Percentiles rank a stretch among this genome's conserved stretches.
These are phyloP conservation scores for Psilopsiagon aurifrons DNA, from an alignment of 2,113 vertebrate genomes.

Conservation along the genomic window DNA sequence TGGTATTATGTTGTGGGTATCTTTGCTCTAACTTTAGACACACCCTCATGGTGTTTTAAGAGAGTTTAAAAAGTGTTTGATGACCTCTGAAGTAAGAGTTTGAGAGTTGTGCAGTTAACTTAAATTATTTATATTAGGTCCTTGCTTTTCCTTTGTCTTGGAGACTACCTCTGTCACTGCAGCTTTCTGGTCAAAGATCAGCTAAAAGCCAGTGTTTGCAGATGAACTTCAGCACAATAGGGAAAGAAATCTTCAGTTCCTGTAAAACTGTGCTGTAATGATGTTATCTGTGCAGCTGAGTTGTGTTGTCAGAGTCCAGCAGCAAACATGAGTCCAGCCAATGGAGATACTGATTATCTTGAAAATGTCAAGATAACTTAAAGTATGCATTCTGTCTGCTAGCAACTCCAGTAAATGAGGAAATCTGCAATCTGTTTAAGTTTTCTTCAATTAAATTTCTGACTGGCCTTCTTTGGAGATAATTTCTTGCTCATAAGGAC, in stretches of 20 bases:
- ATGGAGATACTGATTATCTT: not conserved
- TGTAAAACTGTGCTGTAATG: not conserved
- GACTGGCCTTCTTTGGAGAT: not conserved
- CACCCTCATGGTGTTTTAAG: constrained; percentile 59
- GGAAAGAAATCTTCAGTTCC: not conserved
- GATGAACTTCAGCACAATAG: not conserved
- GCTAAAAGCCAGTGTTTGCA: not conserved
- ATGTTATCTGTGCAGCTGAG: not conserved
- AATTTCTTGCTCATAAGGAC: not conserved
- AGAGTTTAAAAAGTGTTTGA: constrained; percentile 71
- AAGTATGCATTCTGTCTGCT: not conserved
- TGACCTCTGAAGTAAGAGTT: constrained; percentile 53
- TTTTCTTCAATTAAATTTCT: not conserved
- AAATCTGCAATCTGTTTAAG: not conserved
- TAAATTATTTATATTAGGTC: constrained; percentile 70
- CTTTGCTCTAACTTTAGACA: constrained; percentile 32
- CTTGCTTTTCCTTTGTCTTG: constrained; percentile 55
- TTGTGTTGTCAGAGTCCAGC: not conserved
- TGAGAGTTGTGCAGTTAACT: constrained; percentile 30
- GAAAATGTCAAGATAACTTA: not conserved
- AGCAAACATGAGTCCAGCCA: not conserved
- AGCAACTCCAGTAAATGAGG: not conserved
- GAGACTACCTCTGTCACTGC: constrained; percentile 37
- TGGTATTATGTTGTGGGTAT: not conserved
- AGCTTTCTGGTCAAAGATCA: constrained; percentile 27